Percentiles rank a stretch among this genome's conserved stretches.
phyloP scores from a whole-genome alignment of 2,113 vertebrate species.

The Anser brachyrhynchus region DNA sequence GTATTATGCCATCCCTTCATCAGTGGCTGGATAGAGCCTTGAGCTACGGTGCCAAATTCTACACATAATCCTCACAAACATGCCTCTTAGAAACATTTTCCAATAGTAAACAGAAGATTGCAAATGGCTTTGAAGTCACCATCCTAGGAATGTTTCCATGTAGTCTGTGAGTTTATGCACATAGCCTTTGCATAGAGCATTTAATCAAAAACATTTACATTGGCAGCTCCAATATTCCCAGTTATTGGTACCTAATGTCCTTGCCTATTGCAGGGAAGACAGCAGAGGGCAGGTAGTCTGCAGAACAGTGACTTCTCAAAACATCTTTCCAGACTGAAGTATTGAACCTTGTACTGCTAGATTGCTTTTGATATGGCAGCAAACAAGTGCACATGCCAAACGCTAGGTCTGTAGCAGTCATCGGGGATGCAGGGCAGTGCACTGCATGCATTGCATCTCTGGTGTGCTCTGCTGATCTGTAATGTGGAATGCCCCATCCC shows the following conservation, averaged over 20 bases:
- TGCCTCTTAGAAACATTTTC: neutral
- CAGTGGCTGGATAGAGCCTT: neutral
- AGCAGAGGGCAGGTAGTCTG: neutral
- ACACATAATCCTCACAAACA: neutral
- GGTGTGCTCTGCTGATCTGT: neutral
- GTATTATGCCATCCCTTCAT: conserved; percentile 1
- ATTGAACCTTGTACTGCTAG: neutral
- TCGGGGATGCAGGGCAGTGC: neutral
- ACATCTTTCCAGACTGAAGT: neutral
- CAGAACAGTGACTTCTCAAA: neutral
- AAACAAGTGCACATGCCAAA: neutral
- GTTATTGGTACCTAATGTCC: neutral
- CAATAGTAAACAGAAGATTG: neutral
- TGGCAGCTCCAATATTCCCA: neutral
- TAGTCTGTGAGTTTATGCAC: neutral
- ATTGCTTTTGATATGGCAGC: neutral
- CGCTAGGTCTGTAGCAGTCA: neutral
- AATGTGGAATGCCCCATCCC: neutral
- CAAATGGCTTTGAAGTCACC: neutral
- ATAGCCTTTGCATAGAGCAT: neutral
- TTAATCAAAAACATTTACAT: neutral
- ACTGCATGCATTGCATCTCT: neutral
- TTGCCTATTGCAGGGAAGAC: neutral
- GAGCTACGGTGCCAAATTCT: conserved; percentile 24
- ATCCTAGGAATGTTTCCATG: neutral